Evolutionary conservation across 2,888 invertebrate genomes (phyloP), one percentile per base, ranked within the genome.

Genomic region (Metallyticus violacea): DNA sequence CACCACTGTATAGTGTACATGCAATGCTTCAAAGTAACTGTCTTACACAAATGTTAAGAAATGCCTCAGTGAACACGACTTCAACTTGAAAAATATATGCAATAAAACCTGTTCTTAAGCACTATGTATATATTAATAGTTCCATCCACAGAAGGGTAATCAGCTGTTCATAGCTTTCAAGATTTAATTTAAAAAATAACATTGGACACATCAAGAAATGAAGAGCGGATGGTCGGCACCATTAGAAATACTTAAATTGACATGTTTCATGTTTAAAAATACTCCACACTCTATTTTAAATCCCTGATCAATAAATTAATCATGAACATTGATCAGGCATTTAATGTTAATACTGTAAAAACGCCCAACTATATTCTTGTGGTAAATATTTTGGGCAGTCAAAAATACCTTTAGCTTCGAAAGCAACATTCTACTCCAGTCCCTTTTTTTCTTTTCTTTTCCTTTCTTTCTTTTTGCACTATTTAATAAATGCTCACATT

Each of bases 281-380:
- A 81, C 81, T 86, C 81, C 81, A 79, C 26, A 77, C 77, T 81
- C 76, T 76, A 62, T 26, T 79, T 62, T 85, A 77, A 81, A 86
- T 86, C 25, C 27, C 77, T 80, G 30, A 86, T 81, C 80, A 81
- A 86, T 81, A 77, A 25, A 15, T 29, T 29, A 30, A 77, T 40
- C 25, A 77, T 77, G 81, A 86, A 77, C 77, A 77, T 29, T 86
- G 81, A 27, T 77, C 86, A 86, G 81, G 30, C 81, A 86, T 81
- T 86, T 79, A 77, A 81, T 29, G 62, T 27, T 85, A 86, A 85
- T 86, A 86, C 86, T 86, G 86, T 86, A 86, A 84, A 79, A 86
- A 80, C 79, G 84, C 80, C 84, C 84, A 81, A 26, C 9, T 80
- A 28, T 81, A 84, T 25, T n/a, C 29, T 81, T 79, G 26, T 27